Base-by-base conservation (phyloP, 2,888 invertebrate genomes). In the Acrobasis suavella region DNA sequence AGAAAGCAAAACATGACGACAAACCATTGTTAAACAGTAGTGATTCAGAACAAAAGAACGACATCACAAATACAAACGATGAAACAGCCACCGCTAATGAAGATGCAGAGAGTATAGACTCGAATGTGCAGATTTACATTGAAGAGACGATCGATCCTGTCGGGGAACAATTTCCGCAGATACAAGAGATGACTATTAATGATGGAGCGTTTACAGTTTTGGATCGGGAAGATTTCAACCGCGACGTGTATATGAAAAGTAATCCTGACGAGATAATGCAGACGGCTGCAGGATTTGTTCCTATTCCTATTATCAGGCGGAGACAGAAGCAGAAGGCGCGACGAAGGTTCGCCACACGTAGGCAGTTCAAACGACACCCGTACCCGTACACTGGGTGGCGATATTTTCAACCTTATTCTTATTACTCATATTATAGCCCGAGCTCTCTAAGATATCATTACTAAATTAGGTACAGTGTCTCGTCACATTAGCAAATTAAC, bases 371-470 rank as follows among this genome's bases (percentile, higher is more conserved):
- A 65, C 78, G 75, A 14, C 82, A 85, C 60, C 87, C 87, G 0
- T 80, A 83, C 66, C 49, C 55, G 12, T 49, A 62, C 54, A 32
- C 32, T 7, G 9, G 22, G 9, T 32, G 46, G 62, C 46, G 55
- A 32, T 55, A 62, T 14, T 62, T 50, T 12, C 37, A 55, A 17
- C 62, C 62, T 69, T 66, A 55, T 55, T 60, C 54, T 38, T 62
- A 65, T 49, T 67, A 67, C 32, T 56, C 65, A 6, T 62, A 39
- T 70, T 84, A 86, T 69, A 80, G 78, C 15, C 87, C 86, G 67
- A 84, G 87, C 84, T 88, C 87, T 86, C 85, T 89, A 80, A 80
- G 85, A 76, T 88, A 76, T 78, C 88, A 83, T 72, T 88, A 80
- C 38, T 60, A 52, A 32, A 8, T 8, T 32, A 32, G 7, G 7